phyloP scores from a whole-genome alignment of 2,888 invertebrate species.

The Mythimna vitellina region DNA sequence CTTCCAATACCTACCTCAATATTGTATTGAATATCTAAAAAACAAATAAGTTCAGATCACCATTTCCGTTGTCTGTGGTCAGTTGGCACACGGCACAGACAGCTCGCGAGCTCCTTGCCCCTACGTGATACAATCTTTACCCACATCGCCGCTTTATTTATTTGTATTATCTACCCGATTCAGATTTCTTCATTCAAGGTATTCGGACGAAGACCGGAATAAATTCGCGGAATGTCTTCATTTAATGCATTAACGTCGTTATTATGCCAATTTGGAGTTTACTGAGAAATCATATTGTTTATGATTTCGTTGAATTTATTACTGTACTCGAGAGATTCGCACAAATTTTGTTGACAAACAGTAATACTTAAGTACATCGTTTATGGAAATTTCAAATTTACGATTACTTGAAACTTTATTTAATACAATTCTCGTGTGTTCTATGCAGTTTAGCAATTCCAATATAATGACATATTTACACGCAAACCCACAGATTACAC shows the following conservation, averaged over 20 bases:
- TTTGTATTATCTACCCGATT: conserved; percentile 57
- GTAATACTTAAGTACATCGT: not conserved
- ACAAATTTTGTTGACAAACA: conserved; percentile 23
- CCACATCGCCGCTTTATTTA: conserved; percentile 58
- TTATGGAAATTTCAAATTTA: conserved; percentile 18
- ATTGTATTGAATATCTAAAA: not conserved
- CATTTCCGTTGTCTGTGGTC: conserved; percentile 56
- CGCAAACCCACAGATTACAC: conserved; percentile 40
- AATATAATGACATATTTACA: conserved; percentile 41
- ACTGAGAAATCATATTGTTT: conserved; percentile 59
- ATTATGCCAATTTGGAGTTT: conserved; percentile 63
- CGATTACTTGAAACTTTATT: not conserved
- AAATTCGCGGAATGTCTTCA: conserved; percentile 67
- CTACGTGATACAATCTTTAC: conserved; percentile 64
- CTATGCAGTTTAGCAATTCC: conserved; percentile 13
- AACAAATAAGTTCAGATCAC: conserved; percentile 12
- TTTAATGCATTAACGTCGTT: conserved; percentile 65
- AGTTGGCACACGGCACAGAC: conserved; percentile 12
- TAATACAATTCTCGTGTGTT: not conserved
- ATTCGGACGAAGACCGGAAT: conserved; percentile 45
- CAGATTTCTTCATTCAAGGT: conserved; percentile 60
- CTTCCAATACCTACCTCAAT: no score
- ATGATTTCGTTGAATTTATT: conserved; percentile 52
- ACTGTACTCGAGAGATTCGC: conserved; percentile 17
- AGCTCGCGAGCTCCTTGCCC: conserved; percentile 21